phyloP scores from a whole-genome alignment of 2,113 vertebrate genomes.

The Greenwoodochromis staneri region DNA sequence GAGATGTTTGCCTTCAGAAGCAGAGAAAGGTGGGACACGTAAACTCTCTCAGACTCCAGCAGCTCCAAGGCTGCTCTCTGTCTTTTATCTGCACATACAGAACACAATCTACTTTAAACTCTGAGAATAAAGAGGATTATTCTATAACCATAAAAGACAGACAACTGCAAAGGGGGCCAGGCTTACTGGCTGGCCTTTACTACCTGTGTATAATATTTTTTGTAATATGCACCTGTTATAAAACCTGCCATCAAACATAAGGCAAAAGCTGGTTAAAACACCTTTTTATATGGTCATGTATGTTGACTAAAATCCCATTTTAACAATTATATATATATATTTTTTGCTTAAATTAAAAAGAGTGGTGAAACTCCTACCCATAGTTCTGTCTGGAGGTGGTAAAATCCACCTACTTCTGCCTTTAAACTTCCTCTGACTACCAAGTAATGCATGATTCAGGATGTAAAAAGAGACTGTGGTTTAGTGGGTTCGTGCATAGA shows the following conservation, averaged over 20 bases:
- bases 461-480: neutral
- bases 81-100: constrained; percentile 76
- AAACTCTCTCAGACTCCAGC: constrained; percentile 92
- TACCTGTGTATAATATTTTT: neutral
- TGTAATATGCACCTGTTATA: neutral
- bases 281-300: neutral
- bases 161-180: neutral
- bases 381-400: neutral
- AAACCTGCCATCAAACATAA: neutral
- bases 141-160: neutral
- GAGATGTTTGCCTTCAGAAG: constrained; percentile 93
- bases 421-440: neutral
- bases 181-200: neutral
- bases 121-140: neutral
- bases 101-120: neutral
- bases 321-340: neutral
- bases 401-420: neutral
- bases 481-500: neutral
- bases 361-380: neutral
- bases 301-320: neutral
- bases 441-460: neutral
- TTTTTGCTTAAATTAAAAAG: neutral
- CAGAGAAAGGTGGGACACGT: constrained; percentile 88
- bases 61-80: constrained; percentile 89
- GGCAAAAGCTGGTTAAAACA: neutral